These are phyloP conservation scores for Hermodice carunculata DNA, from an alignment of 2,888 invertebrate species.

Conservation along the genomic window DNA sequence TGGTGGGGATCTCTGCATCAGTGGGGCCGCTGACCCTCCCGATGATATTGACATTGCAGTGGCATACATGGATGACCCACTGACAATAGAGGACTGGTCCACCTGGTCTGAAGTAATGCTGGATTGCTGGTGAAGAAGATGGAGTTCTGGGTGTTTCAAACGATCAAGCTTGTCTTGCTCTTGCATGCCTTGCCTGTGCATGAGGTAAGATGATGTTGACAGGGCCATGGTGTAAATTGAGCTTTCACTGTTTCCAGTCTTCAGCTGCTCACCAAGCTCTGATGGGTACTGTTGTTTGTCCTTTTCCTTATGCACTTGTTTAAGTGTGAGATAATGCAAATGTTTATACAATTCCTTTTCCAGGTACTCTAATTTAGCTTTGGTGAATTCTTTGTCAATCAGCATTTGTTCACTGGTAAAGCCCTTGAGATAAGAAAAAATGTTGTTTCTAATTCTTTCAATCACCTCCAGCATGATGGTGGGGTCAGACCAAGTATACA, in stretches of 20 bases:
- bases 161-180: constrained; percentile 14
- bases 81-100: constrained; percentile 37
- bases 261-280: constrained; percentile 4
- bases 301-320: constrained; percentile 27
- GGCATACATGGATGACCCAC: constrained; percentile 38
- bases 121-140: constrained; percentile 22
- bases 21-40: constrained; percentile 11
- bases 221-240: constrained; percentile 38
- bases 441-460: constrained; percentile 39
- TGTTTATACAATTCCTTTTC: constrained; percentile 42
- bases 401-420: constrained; percentile 39
- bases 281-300: constrained; percentile 1
- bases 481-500: constrained; percentile 30
- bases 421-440: constrained; percentile 34
- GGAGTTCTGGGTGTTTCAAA: constrained; percentile 8
- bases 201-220: constrained; percentile 32
- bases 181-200: constrained; percentile 20
- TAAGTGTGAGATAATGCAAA: constrained; percentile 37
- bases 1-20: constrained; percentile 17
- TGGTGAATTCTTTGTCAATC: constrained; percentile 40
- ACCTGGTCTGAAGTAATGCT: too few species aligned
- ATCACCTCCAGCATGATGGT: constrained; percentile 30
- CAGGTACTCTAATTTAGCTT: constrained; percentile 39
- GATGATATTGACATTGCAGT: constrained; percentile 38
- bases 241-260: constrained; percentile 27